Evolutionary conservation across 2,888 invertebrate genomes (phyloP).

Genomic region (Tetragnatha montana): DNA sequence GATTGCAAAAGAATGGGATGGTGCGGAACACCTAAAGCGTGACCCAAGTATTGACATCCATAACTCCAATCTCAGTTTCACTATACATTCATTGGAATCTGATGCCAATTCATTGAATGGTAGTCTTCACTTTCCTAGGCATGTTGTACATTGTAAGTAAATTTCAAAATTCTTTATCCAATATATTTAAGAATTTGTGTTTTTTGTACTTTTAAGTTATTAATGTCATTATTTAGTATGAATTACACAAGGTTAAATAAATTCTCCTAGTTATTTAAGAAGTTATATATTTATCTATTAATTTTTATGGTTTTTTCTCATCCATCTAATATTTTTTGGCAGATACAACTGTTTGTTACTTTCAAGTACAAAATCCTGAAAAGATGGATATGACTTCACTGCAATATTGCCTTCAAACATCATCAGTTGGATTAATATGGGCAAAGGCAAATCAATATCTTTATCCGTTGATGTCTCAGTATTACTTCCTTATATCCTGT

Average conservation of each 20-base stretch:
- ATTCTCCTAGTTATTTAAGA: background rate
- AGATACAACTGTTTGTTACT: constrained; percentile 67
- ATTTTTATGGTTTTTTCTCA: background rate
- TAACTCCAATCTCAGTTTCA: constrained; percentile 48
- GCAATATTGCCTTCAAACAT: constrained; percentile 79
- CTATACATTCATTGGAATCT: constrained; percentile 63
- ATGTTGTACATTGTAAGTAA: constrained; percentile 56
- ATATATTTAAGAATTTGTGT: too few species aligned
- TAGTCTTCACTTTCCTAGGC: constrained; percentile 38
- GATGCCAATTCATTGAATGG: constrained; percentile 25
- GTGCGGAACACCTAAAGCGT: constrained; percentile 71
- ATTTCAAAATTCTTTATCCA: background rate
- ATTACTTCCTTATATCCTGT: constrained; percentile 78
- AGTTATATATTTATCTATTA: background rate
- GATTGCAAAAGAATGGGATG: constrained; percentile 79
- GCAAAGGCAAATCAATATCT: constrained; percentile 79
- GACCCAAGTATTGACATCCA: constrained; percentile 49
- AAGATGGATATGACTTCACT: constrained; percentile 76
- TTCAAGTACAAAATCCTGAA: constrained; percentile 50
- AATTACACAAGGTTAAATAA: background rate
- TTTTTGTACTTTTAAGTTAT: background rate
- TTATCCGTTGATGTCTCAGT: constrained; percentile 79
- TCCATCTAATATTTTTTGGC: constrained; percentile 3
- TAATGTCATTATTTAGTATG: background rate
- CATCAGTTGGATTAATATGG: constrained; percentile 79